Conservation (phyloP, 2,888 invertebrate species). For the Tenthredo notha region DNA sequence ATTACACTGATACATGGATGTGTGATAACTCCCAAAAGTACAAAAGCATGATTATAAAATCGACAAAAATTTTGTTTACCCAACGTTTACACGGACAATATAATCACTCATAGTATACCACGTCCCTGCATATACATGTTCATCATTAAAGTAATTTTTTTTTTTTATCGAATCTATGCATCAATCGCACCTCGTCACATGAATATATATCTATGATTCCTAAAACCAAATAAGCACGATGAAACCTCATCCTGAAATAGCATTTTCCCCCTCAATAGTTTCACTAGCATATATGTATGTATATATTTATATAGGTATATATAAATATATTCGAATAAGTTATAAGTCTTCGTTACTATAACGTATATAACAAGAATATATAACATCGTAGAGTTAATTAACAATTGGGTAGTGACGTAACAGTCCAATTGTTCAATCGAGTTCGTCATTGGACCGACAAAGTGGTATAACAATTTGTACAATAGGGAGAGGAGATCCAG, state of each 20-base stretch:
- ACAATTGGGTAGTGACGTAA: conserved; percentile 30
- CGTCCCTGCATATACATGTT: neutral
- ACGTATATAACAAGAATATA: neutral
- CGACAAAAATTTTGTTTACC: neutral
- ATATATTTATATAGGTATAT: neutral
- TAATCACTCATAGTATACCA: neutral
- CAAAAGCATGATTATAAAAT: conserved; percentile 27
- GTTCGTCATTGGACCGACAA: conserved; percentile 31
- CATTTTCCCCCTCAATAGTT: neutral
- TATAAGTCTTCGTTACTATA: neutral
- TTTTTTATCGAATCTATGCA: neutral
- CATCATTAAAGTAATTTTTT: neutral
- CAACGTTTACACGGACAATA: neutral
- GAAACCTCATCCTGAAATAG: neutral
- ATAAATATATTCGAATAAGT: neutral
- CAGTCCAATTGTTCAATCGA: conserved; percentile 43
- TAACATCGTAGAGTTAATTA: neutral
- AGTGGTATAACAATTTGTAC: conserved; percentile 27
- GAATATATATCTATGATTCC: neutral
- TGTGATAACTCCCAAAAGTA: neutral
- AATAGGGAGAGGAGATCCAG: neutral
- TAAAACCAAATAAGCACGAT: neutral
- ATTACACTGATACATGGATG: conserved; percentile 36
- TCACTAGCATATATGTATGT: neutral
- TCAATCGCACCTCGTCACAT: neutral